Percentiles rank a stretch among this genome's conserved stretches.
These are phyloP conservation scores for Gastracanthus pulcherrimus DNA, from an alignment of 2,888 invertebrate species.

Conservation along the genomic window DNA sequence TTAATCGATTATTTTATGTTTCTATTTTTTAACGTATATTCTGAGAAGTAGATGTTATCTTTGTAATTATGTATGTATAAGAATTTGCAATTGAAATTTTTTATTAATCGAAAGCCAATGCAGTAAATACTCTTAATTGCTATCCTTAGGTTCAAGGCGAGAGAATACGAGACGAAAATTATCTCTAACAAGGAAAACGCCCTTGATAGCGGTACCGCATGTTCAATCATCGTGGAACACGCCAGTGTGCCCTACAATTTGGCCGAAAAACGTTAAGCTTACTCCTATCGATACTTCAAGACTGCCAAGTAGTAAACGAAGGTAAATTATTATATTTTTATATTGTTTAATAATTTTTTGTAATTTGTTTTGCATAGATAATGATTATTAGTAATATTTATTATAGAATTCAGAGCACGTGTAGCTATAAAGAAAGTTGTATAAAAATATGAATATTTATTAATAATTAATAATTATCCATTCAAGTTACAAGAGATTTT, in stretches of 20 bases:
- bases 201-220: slow-evolving; percentile 64
- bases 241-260: slow-evolving; percentile 69
- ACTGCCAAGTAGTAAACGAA: slow-evolving; percentile 70
- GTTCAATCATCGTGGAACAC: slow-evolving; percentile 72
- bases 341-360: neutral
- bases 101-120: too few species aligned
- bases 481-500: too few species aligned
- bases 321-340: slow-evolving; percentile 56
- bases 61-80: too few species aligned
- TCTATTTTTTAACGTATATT: too few species aligned
- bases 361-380: too few species aligned
- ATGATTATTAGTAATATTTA: neutral
- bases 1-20: too few species aligned
- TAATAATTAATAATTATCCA: too few species aligned
- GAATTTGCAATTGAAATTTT: too few species aligned
- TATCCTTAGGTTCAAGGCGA: slow-evolving; percentile 21
- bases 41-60: too few species aligned
- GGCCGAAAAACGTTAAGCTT: slow-evolving; percentile 73
- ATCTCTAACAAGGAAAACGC: slow-evolving; percentile 63
- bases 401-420: neutral
- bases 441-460: too few species aligned
- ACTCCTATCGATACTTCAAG: slow-evolving; percentile 72
- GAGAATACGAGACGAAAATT: slow-evolving; percentile 53
- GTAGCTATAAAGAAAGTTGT: too few species aligned
- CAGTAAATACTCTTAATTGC: too few species aligned